These are phyloP conservation scores for Acanthiza pusilla DNA, from an alignment of 2,797 vertebrate genomes.

Conservation along the genomic window DNA sequence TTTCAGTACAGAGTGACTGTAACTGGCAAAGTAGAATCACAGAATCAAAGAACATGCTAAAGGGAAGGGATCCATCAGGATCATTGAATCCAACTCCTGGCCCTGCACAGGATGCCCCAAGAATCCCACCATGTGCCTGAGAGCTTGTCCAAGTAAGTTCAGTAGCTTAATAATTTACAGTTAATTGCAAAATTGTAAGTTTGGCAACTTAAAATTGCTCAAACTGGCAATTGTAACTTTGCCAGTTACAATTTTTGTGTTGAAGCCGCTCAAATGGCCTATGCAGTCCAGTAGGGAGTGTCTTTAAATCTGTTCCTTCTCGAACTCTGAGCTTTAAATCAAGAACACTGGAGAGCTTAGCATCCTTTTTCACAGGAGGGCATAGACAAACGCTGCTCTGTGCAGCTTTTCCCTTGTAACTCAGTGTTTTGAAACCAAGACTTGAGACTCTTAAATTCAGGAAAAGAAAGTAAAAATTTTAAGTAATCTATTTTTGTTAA, in stretches of 20 bases:
- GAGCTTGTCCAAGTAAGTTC: not conserved
- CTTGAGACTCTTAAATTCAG: not conserved
- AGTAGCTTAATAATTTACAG: not conserved
- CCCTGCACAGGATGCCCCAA: not conserved
- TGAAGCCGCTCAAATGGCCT: not conserved
- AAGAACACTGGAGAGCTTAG: not conserved
- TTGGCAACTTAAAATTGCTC: not conserved
- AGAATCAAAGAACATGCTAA: not conserved
- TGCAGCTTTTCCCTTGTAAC: not conserved
- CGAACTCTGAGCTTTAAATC: not conserved
- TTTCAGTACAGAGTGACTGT: not conserved
- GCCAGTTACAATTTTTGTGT: not conserved
- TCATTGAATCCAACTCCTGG: not conserved
- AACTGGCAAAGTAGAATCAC: not conserved
- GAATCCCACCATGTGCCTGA: not conserved
- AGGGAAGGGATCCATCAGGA: not conserved
- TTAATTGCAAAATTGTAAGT: not conserved
- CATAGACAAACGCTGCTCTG: not conserved
- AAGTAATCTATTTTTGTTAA: not conserved
- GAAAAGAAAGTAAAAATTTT: not conserved
- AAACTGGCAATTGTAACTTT: not conserved
- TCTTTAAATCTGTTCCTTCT: not conserved
- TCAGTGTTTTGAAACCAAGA: not conserved
- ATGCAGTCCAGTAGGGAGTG: not conserved
- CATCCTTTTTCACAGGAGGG: not conserved